A percentile compares a stretch with the other conserved stretches of the same genome.
These are phyloP conservation scores for Tursiops truncatus DNA, from an alignment of 2,113 vertebrate genomes.

Conservation along the genomic window DNA sequence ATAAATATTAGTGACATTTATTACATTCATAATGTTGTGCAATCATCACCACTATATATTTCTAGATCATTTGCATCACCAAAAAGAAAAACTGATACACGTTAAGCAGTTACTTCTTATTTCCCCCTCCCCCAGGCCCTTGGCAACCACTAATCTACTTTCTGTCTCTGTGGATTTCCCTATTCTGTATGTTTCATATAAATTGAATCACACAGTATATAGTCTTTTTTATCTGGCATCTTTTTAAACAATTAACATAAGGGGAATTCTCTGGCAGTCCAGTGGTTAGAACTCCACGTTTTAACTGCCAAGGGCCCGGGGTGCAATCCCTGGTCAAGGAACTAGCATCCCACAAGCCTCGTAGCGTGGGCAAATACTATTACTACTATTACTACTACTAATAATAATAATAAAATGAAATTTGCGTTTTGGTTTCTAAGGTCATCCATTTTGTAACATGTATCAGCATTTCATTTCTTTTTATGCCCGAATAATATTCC, in stretches of 20 bases:
- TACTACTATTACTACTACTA: too few relatives aligned
- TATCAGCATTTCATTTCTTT: neutral
- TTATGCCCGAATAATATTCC: neutral
- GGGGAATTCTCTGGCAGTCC: neutral
- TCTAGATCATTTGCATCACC: neutral
- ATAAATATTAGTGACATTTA: neutral
- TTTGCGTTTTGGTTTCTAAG: neutral
- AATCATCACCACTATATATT: neutral
- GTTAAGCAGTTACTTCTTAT: neutral
- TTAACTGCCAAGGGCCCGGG: fast-evolving
- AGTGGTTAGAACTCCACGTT: neutral
- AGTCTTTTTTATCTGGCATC: neutral
- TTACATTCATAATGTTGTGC: neutral
- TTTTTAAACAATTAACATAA: neutral
- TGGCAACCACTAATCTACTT: neutral
- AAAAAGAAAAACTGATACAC: neutral
- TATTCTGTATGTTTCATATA: neutral
- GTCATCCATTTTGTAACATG: neutral
- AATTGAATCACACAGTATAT: neutral
- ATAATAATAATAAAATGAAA: neutral
- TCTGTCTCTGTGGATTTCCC: neutral
- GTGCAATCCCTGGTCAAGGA: neutral
- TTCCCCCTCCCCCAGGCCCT: neutral
- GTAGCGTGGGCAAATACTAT: neutral
- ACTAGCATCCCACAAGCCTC: neutral